Conservation (phyloP, 92 coral and sea anemone species). For the Phymanthus crucifer region DNA sequence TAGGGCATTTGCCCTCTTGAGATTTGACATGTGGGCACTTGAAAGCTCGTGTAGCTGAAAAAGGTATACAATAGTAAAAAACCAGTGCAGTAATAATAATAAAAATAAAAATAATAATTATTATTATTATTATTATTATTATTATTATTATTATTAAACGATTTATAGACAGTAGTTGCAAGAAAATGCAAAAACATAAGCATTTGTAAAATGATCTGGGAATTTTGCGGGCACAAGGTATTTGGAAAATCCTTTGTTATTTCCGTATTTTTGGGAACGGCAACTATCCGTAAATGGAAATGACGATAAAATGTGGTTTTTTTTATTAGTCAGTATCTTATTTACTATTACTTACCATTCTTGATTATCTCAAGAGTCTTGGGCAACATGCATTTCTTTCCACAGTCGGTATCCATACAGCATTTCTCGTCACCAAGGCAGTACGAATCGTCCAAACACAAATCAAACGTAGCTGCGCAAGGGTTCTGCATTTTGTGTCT, state of each 20-base stretch:
- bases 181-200: too few relatives aligned
- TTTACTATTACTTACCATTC: slow-evolving; percentile 25
- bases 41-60: slow-evolving; percentile 34
- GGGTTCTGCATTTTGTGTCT: slow-evolving; percentile 8
- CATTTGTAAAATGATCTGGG: too few relatives aligned
- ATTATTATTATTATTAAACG: too few relatives aligned
- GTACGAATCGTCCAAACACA: slow-evolving; percentile 37
- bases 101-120: too few relatives aligned
- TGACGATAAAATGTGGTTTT: too few relatives aligned
- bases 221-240: background rate
- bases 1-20: background rate
- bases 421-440: slow-evolving; percentile 60
- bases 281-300: too few relatives aligned
- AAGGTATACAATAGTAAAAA: background rate
- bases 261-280: background rate
- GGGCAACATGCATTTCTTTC: slow-evolving; percentile 50
- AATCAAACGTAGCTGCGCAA: slow-evolving; percentile 28
- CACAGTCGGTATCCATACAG: slow-evolving; percentile 53
- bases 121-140: too few relatives aligned
- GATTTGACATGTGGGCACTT: slow-evolving; percentile 14
- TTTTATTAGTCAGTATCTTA: background rate
- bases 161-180: too few relatives aligned
- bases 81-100: too few relatives aligned
- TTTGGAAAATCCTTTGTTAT: background rate
- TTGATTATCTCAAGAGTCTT: slow-evolving; percentile 5